Percentiles rank a stretch among this genome's conserved stretches.
phyloP scores from a whole-genome alignment of 2,113 vertebrate genomes.

The Macrotus californicus region DNA sequence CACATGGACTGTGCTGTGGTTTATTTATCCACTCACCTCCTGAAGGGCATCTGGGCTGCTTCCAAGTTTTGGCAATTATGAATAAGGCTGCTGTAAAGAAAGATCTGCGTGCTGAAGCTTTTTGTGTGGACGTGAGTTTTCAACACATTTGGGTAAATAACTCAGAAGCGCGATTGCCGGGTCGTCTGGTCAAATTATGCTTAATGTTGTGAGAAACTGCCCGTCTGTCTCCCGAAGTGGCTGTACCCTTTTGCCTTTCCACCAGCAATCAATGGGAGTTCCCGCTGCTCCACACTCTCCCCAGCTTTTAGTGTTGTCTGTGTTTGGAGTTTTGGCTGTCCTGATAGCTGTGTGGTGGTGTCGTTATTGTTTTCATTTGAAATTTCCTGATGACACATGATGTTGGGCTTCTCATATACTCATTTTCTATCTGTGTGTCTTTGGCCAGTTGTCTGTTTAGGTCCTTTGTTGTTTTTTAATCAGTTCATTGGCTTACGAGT shows the following conservation, averaged over 20 bases:
- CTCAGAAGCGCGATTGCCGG: no score
- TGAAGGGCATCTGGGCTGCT: background rate
- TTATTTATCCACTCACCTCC: background rate
- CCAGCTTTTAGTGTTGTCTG: background rate
- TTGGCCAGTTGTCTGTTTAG: background rate
- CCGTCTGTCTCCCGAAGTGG: background rate
- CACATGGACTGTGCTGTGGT: background rate
- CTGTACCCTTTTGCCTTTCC: background rate
- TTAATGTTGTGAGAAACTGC: background rate
- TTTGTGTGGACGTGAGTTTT: background rate
- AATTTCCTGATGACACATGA: background rate
- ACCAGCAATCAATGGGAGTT: accelerated
- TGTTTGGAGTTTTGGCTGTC: background rate
- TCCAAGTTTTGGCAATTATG: background rate
- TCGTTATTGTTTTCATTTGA: background rate
- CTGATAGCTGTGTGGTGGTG: background rate
- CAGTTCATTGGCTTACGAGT: background rate
- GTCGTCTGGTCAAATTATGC: background rate
- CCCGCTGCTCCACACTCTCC: background rate
- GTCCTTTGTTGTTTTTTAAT: background rate
- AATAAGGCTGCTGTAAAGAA: background rate
- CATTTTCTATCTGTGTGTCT: background rate
- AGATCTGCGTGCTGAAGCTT: background rate
- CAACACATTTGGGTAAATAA: background rate
- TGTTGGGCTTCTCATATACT: background rate